Percentiles rank a stretch among this genome's conserved stretches.
Conservation (phyloP, 2,113 vertebrate species). For the Isichthys henryi region DNA sequence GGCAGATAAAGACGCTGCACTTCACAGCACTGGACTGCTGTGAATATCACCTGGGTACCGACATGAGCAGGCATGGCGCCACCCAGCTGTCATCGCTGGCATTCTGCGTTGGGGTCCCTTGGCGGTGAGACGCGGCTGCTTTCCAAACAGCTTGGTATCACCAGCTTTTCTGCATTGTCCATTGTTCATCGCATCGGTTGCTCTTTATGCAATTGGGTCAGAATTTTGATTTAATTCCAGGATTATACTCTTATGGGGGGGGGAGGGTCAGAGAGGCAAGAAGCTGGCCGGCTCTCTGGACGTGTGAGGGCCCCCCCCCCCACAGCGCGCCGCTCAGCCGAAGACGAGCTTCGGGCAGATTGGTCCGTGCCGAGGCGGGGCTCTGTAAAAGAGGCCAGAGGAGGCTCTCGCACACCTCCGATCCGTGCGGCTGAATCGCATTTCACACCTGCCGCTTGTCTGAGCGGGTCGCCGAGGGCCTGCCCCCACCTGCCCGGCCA, state of each 20-base stretch:
- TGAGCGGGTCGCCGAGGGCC: background rate
- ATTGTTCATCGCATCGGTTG: background rate
- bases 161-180: background rate
- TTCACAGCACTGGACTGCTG: background rate
- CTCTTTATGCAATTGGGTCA: background rate
- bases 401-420: background rate
- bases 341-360: background rate
- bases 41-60: background rate
- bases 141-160: background rate
- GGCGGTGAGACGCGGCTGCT: background rate
- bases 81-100: background rate
- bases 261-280: background rate
- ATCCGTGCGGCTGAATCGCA: background rate
- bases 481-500: background rate
- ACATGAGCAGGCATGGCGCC: background rate
- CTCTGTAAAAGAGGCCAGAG: background rate
- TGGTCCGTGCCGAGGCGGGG: background rate
- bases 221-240: slow-evolving; percentile 16
- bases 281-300: background rate
- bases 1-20: background rate
- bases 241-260: background rate
- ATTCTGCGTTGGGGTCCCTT: background rate
- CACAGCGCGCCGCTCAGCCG: background rate
- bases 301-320: background rate
- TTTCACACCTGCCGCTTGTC: slow-evolving; percentile 10